Conservation (phyloP, 2,888 invertebrate species). For the Pristionchus exspectatus region DNA sequence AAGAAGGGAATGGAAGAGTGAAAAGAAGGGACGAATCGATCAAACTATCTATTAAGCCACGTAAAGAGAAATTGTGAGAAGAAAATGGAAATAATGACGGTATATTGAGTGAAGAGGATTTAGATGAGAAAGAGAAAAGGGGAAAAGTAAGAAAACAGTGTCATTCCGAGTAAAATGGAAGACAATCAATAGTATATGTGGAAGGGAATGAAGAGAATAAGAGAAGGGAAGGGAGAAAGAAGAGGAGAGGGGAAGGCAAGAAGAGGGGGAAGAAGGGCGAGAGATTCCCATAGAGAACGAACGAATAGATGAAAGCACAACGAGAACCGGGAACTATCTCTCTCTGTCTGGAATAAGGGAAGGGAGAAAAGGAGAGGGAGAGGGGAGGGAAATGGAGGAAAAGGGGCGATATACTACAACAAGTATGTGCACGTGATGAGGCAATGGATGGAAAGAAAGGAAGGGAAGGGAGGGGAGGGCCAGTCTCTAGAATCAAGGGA, state of each 20-base stretch:
- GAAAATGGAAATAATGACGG: background rate
- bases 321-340: constrained; percentile 13
- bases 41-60: constrained; percentile 11
- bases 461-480: constrained; percentile 9
- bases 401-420: constrained; percentile 38
- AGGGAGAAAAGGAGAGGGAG: background rate
- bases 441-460: constrained; percentile 18
- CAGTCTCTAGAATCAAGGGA: constrained; percentile 46
- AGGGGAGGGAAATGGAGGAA: background rate
- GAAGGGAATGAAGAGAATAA: constrained; percentile 22
- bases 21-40: constrained; percentile 11
- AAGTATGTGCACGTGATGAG: constrained; percentile 50
- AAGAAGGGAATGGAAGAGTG: constrained; percentile 37
- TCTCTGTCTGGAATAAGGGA: background rate
- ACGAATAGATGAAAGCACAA: constrained; percentile 28
- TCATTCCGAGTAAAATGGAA: constrained; percentile 34
- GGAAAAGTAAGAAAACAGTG: background rate
- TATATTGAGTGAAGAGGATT: background rate
- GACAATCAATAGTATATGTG: constrained; percentile 47
- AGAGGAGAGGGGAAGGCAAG: background rate
- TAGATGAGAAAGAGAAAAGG: background rate
- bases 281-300: constrained; percentile 28
- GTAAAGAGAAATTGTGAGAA: constrained; percentile 13
- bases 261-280: constrained; percentile 15
- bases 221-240: constrained; percentile 45